These are phyloP conservation scores for Sarcophaga rosellei DNA, from an alignment of 2,888 invertebrate species.

Conservation along the genomic window DNA sequence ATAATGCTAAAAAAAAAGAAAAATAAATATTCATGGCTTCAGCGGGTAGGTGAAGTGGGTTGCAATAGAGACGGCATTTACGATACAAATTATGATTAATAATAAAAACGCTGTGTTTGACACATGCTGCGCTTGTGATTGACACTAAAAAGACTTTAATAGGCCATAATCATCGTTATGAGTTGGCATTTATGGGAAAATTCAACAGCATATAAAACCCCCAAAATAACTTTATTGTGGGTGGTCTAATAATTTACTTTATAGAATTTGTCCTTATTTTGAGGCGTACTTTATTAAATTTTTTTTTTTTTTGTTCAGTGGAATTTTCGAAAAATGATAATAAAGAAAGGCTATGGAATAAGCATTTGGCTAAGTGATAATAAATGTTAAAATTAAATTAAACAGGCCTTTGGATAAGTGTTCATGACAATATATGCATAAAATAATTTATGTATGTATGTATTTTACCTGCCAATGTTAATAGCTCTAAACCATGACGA, in stretches of 20 bases:
- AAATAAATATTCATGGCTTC: slow-evolving; percentile 1
- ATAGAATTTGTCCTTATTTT: background rate
- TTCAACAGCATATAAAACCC: background rate
- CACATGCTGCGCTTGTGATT: slow-evolving; percentile 49
- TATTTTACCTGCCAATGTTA: too few relatives aligned
- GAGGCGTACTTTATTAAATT: background rate
- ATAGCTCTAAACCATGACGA: too few relatives aligned
- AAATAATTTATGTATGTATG: too few relatives aligned
- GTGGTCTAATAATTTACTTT: background rate
- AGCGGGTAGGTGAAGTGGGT: background rate
- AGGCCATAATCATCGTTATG: slow-evolving; percentile 2
- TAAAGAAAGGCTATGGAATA: background rate
- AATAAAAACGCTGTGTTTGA: slow-evolving; percentile 44
- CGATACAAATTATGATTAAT: slow-evolving; percentile 27
- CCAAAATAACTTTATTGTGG: background rate
- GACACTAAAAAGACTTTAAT: slow-evolving; percentile 44
- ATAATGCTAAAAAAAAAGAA: background rate
- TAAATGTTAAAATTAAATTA: slow-evolving; percentile 5
- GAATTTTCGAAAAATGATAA: slow-evolving; percentile 1
- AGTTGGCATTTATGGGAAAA: slow-evolving; percentile 32
- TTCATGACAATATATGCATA: background rate
- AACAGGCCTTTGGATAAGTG: background rate
- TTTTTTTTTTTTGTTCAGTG: background rate
- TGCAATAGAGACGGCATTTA: background rate
- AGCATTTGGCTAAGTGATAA: slow-evolving; percentile 1